A percentile compares a stretch with the other conserved stretches of the same genome.
Conservation (phyloP, 1,140 invertebrate genomes). For the Papilio xuthus region DNA sequence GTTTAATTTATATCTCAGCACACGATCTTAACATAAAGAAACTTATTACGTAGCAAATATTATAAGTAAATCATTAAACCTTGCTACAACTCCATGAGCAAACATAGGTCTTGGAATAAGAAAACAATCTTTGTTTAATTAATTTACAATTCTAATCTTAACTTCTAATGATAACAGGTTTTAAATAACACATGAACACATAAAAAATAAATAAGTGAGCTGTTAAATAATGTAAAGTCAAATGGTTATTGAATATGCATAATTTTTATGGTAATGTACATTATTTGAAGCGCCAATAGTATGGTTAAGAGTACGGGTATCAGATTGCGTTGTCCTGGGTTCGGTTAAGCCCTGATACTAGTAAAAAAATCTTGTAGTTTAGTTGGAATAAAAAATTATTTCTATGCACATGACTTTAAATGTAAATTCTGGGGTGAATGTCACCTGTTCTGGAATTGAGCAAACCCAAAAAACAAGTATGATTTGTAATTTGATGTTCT, state of each 20-base stretch:
- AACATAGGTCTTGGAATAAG: not conserved
- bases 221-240: not conserved
- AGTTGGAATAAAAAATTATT: not conserved
- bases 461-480: not conserved
- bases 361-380: too few species aligned
- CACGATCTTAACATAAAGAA: not conserved
- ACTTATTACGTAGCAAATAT: not conserved
- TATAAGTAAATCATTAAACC: not conserved
- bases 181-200: too few species aligned
- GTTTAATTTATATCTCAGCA: not conserved
- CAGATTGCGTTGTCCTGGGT: too few species aligned
- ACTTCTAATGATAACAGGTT: not conserved
- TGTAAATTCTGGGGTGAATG: not conserved
- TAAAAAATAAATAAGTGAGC: conserved; percentile 2
- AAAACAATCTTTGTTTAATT: conserved; percentile 4
- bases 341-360: too few species aligned
- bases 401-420: not conserved
- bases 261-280: not conserved
- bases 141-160: not conserved
- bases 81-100: not conserved
- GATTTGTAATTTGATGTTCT: not conserved
- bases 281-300: not conserved
- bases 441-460: not conserved
- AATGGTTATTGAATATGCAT: not conserved
- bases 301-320: not conserved